Evolutionary conservation across 2,888 invertebrate species (phyloP), one percentile per base, ranked within the genome.

Genomic region (Meta bourneti): DNA sequence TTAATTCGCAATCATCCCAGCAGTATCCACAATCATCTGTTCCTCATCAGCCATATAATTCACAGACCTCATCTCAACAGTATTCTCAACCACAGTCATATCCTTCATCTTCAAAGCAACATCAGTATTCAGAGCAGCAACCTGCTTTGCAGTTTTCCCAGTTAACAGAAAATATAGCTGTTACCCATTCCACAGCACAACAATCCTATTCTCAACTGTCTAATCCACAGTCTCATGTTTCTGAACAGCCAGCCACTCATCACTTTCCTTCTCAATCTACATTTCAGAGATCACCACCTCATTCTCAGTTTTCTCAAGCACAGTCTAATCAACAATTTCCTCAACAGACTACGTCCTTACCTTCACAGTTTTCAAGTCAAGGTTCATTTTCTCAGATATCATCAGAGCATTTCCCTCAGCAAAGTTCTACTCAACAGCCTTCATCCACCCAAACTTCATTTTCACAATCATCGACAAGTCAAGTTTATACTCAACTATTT

Each of bases 231-330:
- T 72, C 87, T 49, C 80, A 84, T 80, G 48, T 49, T 51, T 51
- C 91, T 54, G 88, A 91, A 8, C 80, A 87, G 52, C 11, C 88
- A 78, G 34, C 77, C 72, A 8, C 51, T 51, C 69, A 75, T 49
- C 75, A 80, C n/a, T 84, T 82, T 80, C 54, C 88, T 20, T 72
- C 87, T 7, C 87, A 83, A 20, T 69, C 82, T 54, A 70, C 83
- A 20, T 83, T 87, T 75, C 91, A 92, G 9, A 88, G 49, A 74
- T 83, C 91, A 34, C 84, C 88, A 19, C 74, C 88, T 19, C 91
- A 91, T 54, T 91, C 90, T 71, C 91, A 91, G 72, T 87, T 91
- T 82, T 70, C 87, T 19, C 83, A 83, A 72, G 61, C 5, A 78
- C 78, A 74, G 11, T 61, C 82, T 51, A 49, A 72, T 72, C 84